phyloP scores from a whole-genome alignment of 1,140 invertebrate genomes.

The Conus betulinus region DNA sequence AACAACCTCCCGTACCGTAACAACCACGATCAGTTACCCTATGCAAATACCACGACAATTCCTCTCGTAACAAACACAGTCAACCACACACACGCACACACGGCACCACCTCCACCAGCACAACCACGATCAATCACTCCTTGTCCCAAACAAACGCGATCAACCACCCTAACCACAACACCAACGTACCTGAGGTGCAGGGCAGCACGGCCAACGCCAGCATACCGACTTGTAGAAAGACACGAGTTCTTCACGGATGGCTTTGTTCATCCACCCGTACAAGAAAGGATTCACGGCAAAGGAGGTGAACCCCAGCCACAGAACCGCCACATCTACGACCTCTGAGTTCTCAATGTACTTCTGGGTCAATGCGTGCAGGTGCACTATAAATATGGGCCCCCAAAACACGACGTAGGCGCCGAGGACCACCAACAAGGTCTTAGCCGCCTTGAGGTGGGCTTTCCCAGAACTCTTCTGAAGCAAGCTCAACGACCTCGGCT shows the following conservation, averaged over 20 bases:
- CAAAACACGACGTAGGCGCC: constrained; percentile 37
- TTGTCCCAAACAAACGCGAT: no score
- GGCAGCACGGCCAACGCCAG: constrained; percentile 12
- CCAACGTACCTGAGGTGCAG: background rate
- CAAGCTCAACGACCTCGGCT: no score
- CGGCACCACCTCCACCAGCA: no score
- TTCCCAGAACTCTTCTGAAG: background rate
- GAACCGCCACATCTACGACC: constrained; percentile 3
- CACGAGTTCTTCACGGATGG: constrained; percentile 43
- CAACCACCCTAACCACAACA: background rate
- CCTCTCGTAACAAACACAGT: no score
- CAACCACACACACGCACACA: no score
- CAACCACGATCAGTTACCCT: no score
- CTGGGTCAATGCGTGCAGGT: constrained; percentile 22
- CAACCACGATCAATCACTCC: no score
- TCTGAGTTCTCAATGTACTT: background rate
- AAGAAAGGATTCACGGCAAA: constrained; percentile 51
- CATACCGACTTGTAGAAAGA: background rate
- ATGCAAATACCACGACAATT: no score
- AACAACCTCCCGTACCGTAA: no score
- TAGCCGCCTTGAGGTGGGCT: constrained; percentile 39
- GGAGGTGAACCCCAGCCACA: constrained; percentile 45
- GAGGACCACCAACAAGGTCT: constrained; percentile 40
- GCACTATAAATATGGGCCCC: constrained; percentile 40
- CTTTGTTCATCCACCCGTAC: constrained; percentile 48